phyloP scores from a whole-genome alignment of 2,113 vertebrate genomes.

The Illadopsis cleaveri region DNA sequence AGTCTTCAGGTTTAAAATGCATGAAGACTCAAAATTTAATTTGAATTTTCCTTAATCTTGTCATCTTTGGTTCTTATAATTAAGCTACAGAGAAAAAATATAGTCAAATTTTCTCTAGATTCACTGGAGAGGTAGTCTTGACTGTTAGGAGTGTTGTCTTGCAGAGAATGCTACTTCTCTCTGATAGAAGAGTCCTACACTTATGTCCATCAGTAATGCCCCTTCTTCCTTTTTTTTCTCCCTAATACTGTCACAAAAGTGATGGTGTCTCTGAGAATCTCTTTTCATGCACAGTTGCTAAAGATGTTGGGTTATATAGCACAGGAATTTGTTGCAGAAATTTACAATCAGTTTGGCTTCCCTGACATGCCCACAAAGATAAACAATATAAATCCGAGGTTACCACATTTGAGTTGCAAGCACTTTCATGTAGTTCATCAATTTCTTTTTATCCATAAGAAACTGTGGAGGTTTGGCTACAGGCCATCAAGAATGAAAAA shows the following conservation, averaged over 20 bases:
- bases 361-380: not conserved
- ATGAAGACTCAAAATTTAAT: not conserved
- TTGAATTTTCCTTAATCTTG: not conserved
- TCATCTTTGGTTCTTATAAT: not conserved
- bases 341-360: not conserved
- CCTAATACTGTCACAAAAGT: not conserved
- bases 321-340: not conserved
- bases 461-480: not conserved
- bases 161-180: not conserved
- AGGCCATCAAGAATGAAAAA: not conserved
- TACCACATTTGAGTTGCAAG: not conserved
- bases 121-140: not conserved
- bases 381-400: not conserved
- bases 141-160: not conserved
- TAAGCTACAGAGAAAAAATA: not conserved
- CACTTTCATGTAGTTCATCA: not conserved
- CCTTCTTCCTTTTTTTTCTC: not conserved
- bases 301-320: not conserved
- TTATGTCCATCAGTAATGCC: not conserved
- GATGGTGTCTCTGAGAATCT: not conserved
- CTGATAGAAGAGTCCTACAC: not conserved
- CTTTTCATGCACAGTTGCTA: not conserved
- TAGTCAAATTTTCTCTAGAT: not conserved
- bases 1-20: not conserved
- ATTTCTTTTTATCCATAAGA: not conserved